Percentiles rank a stretch among this genome's conserved stretches.
Evolutionary conservation across 2,888 invertebrate species (phyloP).

Genomic region (Magallana nippona): DNA sequence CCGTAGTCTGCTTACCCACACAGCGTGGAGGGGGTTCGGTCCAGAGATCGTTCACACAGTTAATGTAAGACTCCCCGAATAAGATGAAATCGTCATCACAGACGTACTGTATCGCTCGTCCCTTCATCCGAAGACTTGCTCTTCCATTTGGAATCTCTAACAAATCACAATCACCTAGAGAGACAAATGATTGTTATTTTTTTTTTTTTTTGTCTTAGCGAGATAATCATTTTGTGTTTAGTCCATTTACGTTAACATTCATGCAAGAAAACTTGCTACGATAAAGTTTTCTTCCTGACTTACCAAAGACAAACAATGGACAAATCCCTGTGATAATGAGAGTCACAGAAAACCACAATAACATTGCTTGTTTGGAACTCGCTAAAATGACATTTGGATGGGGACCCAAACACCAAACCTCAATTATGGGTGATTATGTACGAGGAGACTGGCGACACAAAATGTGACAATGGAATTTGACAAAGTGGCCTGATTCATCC

Average conservation of each 20-base stretch:
- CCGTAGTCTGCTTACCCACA: conserved; percentile 46
- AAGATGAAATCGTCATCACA: conserved; percentile 40
- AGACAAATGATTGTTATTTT: neutral
- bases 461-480: conserved; percentile 27
- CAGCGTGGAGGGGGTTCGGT: conserved; percentile 42
- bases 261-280: neutral
- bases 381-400: conserved; percentile 16
- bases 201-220: neutral
- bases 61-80: conserved; percentile 27
- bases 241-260: no score
- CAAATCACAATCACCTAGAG: conserved; percentile 20
- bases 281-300: neutral
- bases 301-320: neutral
- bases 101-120: neutral
- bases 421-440: conserved; percentile 6
- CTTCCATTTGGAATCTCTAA: conserved; percentile 26
- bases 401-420: neutral
- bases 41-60: conserved; percentile 44
- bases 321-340: conserved; percentile 8
- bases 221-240: neutral
- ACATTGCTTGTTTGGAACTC: conserved; percentile 20
- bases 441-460: neutral
- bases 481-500: conserved; percentile 7
- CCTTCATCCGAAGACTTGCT: conserved; percentile 29
- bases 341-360: neutral